Conservation (phyloP, 2,113 vertebrate genomes). For the Rallus limicola region DNA sequence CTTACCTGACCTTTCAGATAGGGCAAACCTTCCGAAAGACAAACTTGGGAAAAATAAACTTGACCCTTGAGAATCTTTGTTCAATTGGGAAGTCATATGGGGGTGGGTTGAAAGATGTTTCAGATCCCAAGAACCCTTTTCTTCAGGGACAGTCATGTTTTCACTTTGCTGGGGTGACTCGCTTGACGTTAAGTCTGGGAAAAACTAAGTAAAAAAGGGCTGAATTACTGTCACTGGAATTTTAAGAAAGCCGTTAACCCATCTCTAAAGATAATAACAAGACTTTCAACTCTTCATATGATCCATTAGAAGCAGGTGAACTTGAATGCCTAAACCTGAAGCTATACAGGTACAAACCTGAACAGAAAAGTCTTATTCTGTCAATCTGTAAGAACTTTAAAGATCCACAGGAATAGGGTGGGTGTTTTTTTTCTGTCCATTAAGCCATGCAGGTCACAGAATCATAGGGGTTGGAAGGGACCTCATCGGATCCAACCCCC, state of each 20-base stretch:
- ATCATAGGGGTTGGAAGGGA: no score
- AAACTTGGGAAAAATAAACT: neutral
- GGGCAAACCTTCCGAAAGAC: neutral
- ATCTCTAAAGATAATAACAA: neutral
- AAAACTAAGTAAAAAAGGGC: neutral
- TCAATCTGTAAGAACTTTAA: neutral
- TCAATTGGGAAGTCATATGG: neutral
- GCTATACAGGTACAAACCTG: neutral
- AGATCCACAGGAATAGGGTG: neutral
- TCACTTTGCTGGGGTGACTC: neutral
- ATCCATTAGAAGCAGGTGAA: neutral
- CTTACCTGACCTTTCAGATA: neutral
- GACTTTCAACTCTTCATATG: neutral
- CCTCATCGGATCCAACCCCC: no score
- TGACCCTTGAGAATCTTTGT: neutral
- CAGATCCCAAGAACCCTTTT: neutral
- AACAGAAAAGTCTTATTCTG: neutral
- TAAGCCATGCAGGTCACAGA: neutral
- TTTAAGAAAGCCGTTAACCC: neutral
- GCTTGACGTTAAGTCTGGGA: neutral
- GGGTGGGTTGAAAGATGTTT: neutral
- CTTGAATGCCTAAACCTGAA: neutral
- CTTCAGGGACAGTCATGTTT: neutral
- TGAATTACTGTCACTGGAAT: neutral
- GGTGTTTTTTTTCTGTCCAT: rapidly evolving